phyloP scores from a whole-genome alignment of 2,797 vertebrate species.

The Alauda arvensis region DNA sequence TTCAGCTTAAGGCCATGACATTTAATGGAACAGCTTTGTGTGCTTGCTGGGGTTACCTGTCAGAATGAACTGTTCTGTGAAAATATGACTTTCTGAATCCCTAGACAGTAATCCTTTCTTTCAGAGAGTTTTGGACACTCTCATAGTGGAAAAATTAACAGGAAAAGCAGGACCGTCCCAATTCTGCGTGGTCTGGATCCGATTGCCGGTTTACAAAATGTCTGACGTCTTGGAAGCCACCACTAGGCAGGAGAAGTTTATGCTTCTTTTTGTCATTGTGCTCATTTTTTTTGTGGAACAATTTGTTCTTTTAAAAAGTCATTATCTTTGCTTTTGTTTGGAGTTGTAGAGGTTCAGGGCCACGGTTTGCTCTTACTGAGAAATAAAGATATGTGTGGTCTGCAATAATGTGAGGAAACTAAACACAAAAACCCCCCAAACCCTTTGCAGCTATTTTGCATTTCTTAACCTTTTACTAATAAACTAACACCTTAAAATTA shows the following conservation, averaged over 20 bases:
- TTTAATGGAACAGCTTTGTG: background rate
- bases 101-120: slow-evolving; percentile 38
- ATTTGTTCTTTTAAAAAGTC: background rate
- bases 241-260: background rate
- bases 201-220: background rate
- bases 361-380: background rate
- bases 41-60: slow-evolving; percentile 4
- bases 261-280: background rate
- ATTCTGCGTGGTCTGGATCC: slow-evolving; percentile 22
- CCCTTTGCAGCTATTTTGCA: background rate
- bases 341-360: background rate
- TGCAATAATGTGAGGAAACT: background rate
- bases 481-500: background rate
- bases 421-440: background rate
- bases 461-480: background rate
- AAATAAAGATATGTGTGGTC: background rate
- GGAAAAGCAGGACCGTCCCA: slow-evolving; percentile 1
- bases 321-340: background rate
- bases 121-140: slow-evolving; percentile 26
- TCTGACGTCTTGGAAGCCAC: background rate
- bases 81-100: slow-evolving; percentile 8
- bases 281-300: background rate
- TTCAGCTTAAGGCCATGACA: background rate
- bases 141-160: slow-evolving; percentile 33
- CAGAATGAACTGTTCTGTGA: background rate